Conservation (phyloP, 2,888 invertebrate genomes). For the Lutraria lutraria region DNA sequence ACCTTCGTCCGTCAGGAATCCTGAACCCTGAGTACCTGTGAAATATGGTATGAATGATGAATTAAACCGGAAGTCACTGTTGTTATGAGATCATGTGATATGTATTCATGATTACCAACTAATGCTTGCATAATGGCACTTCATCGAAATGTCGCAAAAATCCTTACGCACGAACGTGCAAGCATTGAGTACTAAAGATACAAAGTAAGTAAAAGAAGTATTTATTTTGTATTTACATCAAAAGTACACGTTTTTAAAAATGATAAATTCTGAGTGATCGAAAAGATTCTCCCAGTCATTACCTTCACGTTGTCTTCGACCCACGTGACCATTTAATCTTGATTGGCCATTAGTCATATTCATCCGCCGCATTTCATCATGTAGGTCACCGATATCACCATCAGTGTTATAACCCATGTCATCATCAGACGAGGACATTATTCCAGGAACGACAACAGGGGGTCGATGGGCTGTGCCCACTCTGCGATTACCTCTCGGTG, state of each 20-base stretch:
- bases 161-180: too few species aligned
- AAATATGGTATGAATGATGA: not conserved
- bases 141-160: too few species aligned
- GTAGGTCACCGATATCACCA: slow-evolving; percentile 64
- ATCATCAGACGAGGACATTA: slow-evolving; percentile 58
- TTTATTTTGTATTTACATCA: too few species aligned
- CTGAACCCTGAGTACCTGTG: slow-evolving; percentile 17
- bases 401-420: slow-evolving; percentile 64
- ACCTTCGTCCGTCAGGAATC: slow-evolving; percentile 35
- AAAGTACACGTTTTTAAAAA: too few species aligned
- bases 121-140: too few species aligned
- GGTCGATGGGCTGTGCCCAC: not conserved
- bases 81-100: too few species aligned
- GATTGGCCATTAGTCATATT: slow-evolving; percentile 49
- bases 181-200: too few species aligned
- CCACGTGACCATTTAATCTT: not conserved
- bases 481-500: slow-evolving; percentile 38
- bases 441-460: slow-evolving; percentile 60
- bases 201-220: too few species aligned
- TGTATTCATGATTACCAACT: too few species aligned
- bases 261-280: too few species aligned
- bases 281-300: not conserved
- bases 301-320: slow-evolving; percentile 55
- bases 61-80: not conserved
- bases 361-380: slow-evolving; percentile 67